These are phyloP conservation scores for Nephrotoma flavescens DNA, from an alignment of 2,888 invertebrate species.

Conservation along the genomic window DNA sequence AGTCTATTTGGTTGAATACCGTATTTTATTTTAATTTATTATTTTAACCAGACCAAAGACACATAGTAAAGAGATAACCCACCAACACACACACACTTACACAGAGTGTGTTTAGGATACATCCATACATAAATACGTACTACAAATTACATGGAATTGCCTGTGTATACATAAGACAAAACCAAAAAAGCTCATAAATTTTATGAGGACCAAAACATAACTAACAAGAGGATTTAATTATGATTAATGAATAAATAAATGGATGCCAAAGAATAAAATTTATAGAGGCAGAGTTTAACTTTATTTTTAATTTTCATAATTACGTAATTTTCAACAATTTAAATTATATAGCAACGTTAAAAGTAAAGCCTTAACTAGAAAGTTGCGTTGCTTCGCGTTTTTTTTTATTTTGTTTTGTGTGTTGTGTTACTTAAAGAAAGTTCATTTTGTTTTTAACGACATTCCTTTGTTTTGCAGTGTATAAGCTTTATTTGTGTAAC, in stretches of 20 bases:
- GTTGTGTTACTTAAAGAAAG: background rate
- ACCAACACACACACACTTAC: background rate
- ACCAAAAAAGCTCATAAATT: background rate
- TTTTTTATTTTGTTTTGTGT: background rate
- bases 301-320: background rate
- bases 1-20: background rate
- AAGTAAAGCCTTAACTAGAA: background rate
- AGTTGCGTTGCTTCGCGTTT: background rate
- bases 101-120: background rate
- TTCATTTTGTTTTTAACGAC: background rate
- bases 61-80: background rate
- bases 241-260: background rate
- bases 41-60: background rate
- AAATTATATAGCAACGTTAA: background rate
- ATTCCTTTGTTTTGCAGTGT: background rate
- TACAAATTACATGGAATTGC: background rate
- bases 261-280: background rate
- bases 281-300: background rate
- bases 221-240: background rate
- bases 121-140: background rate
- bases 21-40: background rate
- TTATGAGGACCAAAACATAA: background rate
- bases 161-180: background rate
- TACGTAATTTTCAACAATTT: background rate
- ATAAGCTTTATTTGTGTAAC: background rate